Conservation (phyloP, 2,888 invertebrate genomes). For the Tachina fera region DNA sequence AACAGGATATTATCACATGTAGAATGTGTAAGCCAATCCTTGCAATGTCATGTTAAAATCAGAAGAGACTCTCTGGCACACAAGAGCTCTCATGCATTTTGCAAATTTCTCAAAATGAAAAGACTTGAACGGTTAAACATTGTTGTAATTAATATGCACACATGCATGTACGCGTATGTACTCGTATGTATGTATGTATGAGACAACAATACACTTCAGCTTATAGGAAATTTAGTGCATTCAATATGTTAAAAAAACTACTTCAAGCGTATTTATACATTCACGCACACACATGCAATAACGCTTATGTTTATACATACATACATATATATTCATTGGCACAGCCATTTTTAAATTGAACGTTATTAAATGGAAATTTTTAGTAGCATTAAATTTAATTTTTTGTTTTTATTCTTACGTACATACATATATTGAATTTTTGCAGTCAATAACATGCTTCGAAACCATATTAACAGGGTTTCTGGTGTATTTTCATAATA, state of each 20-base stretch:
- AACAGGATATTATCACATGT: not conserved
- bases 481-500: not conserved
- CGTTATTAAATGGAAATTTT: not conserved
- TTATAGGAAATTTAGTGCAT: not conserved
- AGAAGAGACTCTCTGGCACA: not conserved
- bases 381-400: not conserved
- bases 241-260: not conserved
- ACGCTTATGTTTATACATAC: not conserved
- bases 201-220: not conserved
- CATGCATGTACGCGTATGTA: not conserved
- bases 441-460: not conserved
- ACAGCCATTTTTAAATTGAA: conserved; percentile 30
- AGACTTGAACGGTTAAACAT: conserved; percentile 31
- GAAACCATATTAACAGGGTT: not conserved
- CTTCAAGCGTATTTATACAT: not conserved
- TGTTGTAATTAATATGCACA: not conserved
- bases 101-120: conserved; percentile 28
- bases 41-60: conserved; percentile 4
- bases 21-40: not conserved
- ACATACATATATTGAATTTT: not conserved
- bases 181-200: not conserved
- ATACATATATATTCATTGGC: not conserved
- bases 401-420: not conserved
- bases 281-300: not conserved
- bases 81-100: conserved; percentile 19